Base-by-base conservation (phyloP, 2,797 vertebrate genomes). In the Spondyliosoma cantharus region DNA sequence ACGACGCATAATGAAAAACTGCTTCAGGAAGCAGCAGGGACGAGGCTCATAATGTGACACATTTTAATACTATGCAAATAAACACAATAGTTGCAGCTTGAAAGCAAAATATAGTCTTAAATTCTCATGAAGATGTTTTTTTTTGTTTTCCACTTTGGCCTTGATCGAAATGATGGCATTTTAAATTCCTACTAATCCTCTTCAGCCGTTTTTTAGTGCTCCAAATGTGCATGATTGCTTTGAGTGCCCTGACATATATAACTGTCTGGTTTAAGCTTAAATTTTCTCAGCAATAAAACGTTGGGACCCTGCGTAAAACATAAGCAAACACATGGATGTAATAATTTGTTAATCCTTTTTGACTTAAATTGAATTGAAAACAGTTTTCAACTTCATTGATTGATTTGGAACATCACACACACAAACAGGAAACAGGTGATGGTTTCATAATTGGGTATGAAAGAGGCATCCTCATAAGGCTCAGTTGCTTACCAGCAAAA, bases 31-130 rank as follows among this genome's bases (percentile, higher is more conserved):
- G 59, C 59, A 48, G 27, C 29, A 15, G 5, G 0, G 66, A 50
- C 8, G 61, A 80, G 62, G 12, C 12, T 57, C 20, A 20, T 49
- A 48, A 65, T 69, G 57, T 57, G 71, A 72, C 32, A 32, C 19
- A 54, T 57, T 70, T 49, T 49, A 66, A 73, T 64, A 57, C 57
- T 54, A 63, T 66, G 45, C 69, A 81, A 81, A 81, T 61, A 52
- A 61, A 52, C 24, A 29, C 54, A 74, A 25, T n/a, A 17, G 60
- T 25, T 54, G 60, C 60, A 27, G 24, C 19, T 22, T 69, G 45
- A 59, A 74, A 65, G n/a, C 14, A 62, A 42, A 74, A 25, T 61
- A 43, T 17, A 49, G 32, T 76, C 20, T 32, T 32, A 49, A 49
- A 66, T 52, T 29, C 19, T 69, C 42, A 66, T 78, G 63, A 64